Evolutionary conservation across 2,113 vertebrate species (phyloP), one percentile per base, ranked within the genome.

Genomic region (Microcebus griseorufus): DNA sequence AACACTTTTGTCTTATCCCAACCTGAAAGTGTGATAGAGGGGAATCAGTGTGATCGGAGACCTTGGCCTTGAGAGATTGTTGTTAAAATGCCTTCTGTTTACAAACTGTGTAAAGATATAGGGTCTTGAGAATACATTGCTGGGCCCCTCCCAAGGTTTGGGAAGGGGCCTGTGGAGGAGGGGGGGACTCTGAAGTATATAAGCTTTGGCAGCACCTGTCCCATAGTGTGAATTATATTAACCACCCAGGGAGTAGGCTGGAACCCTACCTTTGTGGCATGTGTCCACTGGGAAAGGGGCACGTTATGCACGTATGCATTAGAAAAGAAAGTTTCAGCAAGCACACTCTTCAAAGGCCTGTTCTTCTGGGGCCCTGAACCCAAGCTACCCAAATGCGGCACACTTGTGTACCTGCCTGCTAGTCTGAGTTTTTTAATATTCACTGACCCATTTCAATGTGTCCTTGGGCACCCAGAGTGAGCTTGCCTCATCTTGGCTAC

Each of bases 241-340:
- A n/a, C 14, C 3, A 37, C 3, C 42, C 17, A 20, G 39, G 18
- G 13, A 6, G 42, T 23, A 4, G 0, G 0, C 1, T 75, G 60
- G 53, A 75, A 42, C 60, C 39, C 23, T 45, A 25, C 17, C 22
- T 72, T 27, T 42, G 27, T 83, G 45, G 39, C 65, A 45, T 6
- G 13, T 62, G 60, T 17, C 53, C 14, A 4, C 9, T 55, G 80
- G 45, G 85, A 90, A 83, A 83, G 25, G 23, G 25, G 11, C 25
- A 45, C 11, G 27, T 42, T 75, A 27, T 42, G 9, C 72, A 45
- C 3, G 6, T 13, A 14, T 75, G 6, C 10, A 4, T 17, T 45
- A 75, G 45, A 79, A 90, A 83, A 64, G 39, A 20, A 45, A 78
- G 48, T 84, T 81, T 14, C 17, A 82, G 64, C 25, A 78, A 81